Percentiles rank a stretch among this genome's conserved stretches.
Evolutionary conservation across 2,797 vertebrate genomes (phyloP).

Genomic region (Simalia tracyae): DNA sequence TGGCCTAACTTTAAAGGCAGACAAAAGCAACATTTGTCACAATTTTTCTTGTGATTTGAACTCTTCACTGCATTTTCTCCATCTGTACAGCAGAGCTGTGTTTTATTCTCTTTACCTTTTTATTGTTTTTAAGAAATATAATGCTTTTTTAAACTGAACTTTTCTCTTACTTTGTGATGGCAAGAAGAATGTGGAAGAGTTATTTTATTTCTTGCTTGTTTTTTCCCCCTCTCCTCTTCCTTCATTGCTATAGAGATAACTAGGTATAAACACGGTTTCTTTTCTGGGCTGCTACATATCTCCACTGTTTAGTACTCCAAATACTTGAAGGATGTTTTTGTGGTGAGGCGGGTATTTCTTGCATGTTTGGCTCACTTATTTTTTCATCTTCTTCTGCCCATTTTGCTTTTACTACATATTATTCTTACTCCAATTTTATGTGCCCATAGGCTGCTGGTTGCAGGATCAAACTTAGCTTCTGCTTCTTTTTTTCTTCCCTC

Average conservation of each 20-base stretch:
- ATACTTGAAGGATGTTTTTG: neutral
- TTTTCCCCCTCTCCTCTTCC: no score
- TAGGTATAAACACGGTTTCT: neutral
- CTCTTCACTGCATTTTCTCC: neutral
- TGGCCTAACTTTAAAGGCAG: neutral
- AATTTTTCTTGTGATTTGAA: neutral
- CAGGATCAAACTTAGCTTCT: neutral
- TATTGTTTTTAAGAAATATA: neutral
- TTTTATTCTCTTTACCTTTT: neutral
- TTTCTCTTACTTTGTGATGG: neutral
- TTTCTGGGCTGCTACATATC: neutral
- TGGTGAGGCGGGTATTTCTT: neutral
- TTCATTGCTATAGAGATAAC: neutral
- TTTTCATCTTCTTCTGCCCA: neutral
- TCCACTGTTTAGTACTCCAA: neutral
- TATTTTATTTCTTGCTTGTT: neutral
- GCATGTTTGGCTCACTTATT: no score
- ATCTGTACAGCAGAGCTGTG: neutral
- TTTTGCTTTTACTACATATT: neutral
- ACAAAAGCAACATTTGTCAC: neutral
- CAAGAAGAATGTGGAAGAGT: neutral
- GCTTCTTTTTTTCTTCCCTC: neutral
- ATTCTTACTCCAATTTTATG: neutral
- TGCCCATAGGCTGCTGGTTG: neutral
- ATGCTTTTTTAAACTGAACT: neutral